Conservation (phyloP, 2,888 invertebrate genomes). For the Drosophila nr. medialis region DNA sequence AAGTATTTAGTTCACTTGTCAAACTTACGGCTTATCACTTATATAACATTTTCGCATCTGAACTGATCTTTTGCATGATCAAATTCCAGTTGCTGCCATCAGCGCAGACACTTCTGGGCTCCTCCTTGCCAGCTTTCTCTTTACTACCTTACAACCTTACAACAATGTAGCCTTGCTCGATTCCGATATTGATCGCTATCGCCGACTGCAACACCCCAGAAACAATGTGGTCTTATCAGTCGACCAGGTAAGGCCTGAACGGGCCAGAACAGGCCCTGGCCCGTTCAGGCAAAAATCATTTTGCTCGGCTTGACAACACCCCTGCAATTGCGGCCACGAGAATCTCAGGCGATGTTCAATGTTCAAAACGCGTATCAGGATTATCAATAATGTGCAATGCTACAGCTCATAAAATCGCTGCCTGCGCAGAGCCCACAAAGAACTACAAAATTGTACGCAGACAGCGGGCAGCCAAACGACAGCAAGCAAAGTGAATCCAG, state of each 20-base stretch:
- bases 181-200: constrained; percentile 64
- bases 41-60: constrained; percentile 41
- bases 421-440: constrained; percentile 46
- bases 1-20: constrained; percentile 51
- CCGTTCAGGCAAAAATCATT: constrained; percentile 30
- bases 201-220: constrained; percentile 67
- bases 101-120: constrained; percentile 41
- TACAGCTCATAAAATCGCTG: constrained; percentile 72
- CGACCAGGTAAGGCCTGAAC: constrained; percentile 7
- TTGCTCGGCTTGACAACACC: constrained; percentile 71
- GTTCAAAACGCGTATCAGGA: constrained; percentile 68
- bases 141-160: constrained; percentile 40
- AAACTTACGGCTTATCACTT: constrained; percentile 47
- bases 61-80: constrained; percentile 54
- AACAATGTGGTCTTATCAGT: constrained; percentile 69
- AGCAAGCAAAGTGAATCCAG: constrained; percentile 15
- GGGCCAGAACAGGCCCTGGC: neutral
- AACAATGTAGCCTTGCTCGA: constrained; percentile 42
- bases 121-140: constrained; percentile 63
- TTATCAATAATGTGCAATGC: constrained; percentile 78
- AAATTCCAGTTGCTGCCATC: constrained; percentile 67
- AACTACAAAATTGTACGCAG: constrained; percentile 73
- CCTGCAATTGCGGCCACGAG: constrained; percentile 49
- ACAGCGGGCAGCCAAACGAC: constrained; percentile 31
- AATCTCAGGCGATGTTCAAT: constrained; percentile 48